Evolutionary conservation across 2,113 vertebrate genomes (phyloP).

Genomic region (Leptobrachium leishanense): DNA sequence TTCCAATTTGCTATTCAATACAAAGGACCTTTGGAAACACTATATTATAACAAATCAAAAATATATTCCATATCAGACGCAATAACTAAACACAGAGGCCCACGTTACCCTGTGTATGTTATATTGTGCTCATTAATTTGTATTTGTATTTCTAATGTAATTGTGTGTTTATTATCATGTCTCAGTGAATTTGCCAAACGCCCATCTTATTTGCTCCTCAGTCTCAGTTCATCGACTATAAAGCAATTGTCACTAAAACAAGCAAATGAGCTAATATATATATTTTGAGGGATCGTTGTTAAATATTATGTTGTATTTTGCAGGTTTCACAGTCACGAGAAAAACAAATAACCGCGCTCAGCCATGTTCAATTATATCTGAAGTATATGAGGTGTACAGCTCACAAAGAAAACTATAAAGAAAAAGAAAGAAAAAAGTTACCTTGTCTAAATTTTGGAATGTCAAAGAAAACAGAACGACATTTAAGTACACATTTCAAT

Average conservation of each 20-base stretch:
- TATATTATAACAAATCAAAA: neutral
- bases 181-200: constrained; percentile 8
- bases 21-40: neutral
- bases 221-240: constrained; percentile 1
- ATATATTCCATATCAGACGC: neutral
- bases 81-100: neutral
- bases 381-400: constrained; percentile 36
- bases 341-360: constrained; percentile 21
- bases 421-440: constrained; percentile 10
- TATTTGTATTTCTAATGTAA: neutral
- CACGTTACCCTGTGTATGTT: neutral
- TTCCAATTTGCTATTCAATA: constrained; percentile 6
- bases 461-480: constrained; percentile 33
- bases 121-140: neutral
- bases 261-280: constrained; percentile 10
- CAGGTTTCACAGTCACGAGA: neutral
- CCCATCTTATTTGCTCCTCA: constrained; percentile 1
- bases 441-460: constrained; percentile 27
- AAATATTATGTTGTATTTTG: constrained; percentile 10
- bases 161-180: neutral
- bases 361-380: constrained; percentile 18
- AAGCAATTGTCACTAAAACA: constrained; percentile 11
- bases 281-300: neutral
- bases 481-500: constrained; percentile 37
- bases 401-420: constrained; percentile 32